phyloP scores from a whole-genome alignment of 2,113 vertebrate genomes.

The Tor tambroides region DNA sequence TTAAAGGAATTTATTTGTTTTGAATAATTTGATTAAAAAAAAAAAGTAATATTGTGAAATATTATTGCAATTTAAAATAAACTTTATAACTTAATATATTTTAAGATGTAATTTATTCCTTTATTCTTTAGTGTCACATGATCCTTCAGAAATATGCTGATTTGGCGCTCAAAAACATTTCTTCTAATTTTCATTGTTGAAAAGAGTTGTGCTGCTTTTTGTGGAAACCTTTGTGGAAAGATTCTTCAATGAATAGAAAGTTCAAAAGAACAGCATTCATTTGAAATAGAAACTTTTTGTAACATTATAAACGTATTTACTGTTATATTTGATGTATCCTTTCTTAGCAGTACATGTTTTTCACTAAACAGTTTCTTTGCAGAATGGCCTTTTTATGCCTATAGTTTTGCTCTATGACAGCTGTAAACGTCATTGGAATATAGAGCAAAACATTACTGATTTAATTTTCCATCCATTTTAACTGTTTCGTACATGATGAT shows the following conservation, averaged over 20 bases:
- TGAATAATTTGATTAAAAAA: too few relatives aligned
- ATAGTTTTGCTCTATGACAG: neutral
- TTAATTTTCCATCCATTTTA: neutral
- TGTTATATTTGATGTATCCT: neutral
- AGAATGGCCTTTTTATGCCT: neutral
- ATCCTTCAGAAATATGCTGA: neutral
- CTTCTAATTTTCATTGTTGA: neutral
- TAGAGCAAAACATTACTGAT: neutral
- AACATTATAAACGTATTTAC: neutral
- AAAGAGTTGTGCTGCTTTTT: neutral
- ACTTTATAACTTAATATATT: neutral
- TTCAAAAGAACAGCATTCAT: neutral
- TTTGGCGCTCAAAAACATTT: neutral
- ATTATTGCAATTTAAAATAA: neutral
- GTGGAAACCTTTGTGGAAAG: too few relatives aligned
- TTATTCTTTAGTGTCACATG: neutral
- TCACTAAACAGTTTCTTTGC: neutral
- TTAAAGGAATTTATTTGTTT: neutral
- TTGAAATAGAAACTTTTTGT: neutral
- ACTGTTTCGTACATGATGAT: neutral
- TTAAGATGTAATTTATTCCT: neutral
- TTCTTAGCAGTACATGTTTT: neutral
- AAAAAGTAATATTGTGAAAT: neutral
- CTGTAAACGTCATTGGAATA: neutral
- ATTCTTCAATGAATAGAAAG: too few relatives aligned